Percentiles rank a stretch among this genome's conserved stretches.
Evolutionary conservation across 2,888 invertebrate genomes (phyloP).

Genomic region (Rosalia funebris): DNA sequence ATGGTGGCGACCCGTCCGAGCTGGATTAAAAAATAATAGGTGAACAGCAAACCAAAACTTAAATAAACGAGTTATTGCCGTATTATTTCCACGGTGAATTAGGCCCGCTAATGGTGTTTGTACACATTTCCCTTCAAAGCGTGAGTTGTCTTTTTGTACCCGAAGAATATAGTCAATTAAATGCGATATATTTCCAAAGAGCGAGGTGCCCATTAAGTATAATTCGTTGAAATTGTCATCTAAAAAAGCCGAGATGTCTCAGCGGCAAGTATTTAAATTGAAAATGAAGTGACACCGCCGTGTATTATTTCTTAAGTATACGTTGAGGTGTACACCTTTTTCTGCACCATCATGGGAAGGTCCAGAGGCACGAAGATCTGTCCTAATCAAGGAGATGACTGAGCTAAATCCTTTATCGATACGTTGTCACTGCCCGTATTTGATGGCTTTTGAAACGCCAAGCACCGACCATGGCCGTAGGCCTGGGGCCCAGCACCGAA

Average conservation of each 20-base stretch:
- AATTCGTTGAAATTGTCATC: slow-evolving; percentile 48
- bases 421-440: slow-evolving; percentile 61
- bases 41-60: not conserved
- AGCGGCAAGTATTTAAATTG: slow-evolving; percentile 43
- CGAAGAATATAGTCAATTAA: slow-evolving; percentile 29
- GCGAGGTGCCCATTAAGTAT: slow-evolving; percentile 39
- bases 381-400: slow-evolving; percentile 65
- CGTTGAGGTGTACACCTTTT: slow-evolving; percentile 48
- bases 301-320: slow-evolving; percentile 48
- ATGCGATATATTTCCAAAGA: slow-evolving; percentile 32
- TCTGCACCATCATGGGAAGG: slow-evolving; percentile 62
- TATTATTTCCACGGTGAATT: slow-evolving; percentile 8
- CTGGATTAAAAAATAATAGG: not conserved
- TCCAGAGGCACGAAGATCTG: slow-evolving; percentile 60
- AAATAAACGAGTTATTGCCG: slow-evolving; percentile 3
- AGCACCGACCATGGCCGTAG: slow-evolving; percentile 36
- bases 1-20: not conserved
- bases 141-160: slow-evolving; percentile 24
- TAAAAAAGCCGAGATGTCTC: slow-evolving; percentile 39
- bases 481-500: not conserved
- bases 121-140: slow-evolving; percentile 14
- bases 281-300: slow-evolving; percentile 51
- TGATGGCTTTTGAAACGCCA: slow-evolving; percentile 40
- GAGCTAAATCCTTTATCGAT: slow-evolving; percentile 54
- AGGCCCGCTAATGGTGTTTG: slow-evolving; percentile 10